These are phyloP conservation scores for Acleris sparsana DNA, from an alignment of 2,888 invertebrate genomes.

Conservation along the genomic window DNA sequence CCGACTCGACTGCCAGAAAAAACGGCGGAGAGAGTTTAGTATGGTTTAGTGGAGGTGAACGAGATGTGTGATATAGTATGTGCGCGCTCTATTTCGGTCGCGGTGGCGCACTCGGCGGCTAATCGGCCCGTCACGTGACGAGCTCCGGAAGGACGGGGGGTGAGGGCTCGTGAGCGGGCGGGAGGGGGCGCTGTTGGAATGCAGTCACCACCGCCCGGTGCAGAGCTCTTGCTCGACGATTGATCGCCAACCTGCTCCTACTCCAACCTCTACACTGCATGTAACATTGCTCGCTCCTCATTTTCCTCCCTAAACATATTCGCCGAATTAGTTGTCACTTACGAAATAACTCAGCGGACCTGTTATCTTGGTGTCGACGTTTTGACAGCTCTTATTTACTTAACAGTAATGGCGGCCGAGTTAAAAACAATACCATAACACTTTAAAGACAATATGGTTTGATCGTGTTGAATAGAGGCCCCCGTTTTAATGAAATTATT, in stretches of 20 bases:
- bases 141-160: conserved; percentile 79
- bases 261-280: conserved; percentile 16
- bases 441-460: too few relatives aligned
- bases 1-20: conserved; percentile 51
- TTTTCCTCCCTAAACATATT: background rate
- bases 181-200: conserved; percentile 69
- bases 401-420: too few relatives aligned
- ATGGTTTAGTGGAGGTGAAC: conserved; percentile 66
- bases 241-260: conserved; percentile 62
- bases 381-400: too few relatives aligned
- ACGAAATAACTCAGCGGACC: background rate
- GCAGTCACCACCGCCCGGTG: conserved; percentile 74
- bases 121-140: conserved; percentile 82
- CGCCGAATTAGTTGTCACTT: background rate
- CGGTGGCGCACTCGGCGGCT: conserved; percentile 79
- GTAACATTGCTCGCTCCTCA: conserved; percentile 5
- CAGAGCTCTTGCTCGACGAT: conserved; percentile 61
- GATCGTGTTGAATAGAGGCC: too few relatives aligned
- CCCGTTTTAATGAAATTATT: too few relatives aligned
- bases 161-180: conserved; percentile 57
- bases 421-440: too few relatives aligned
- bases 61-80: conserved; percentile 66
- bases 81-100: conserved; percentile 80
- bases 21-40: conserved; percentile 65
- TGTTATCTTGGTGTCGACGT: too few relatives aligned